Conservation (phyloP, 1,140 invertebrate genomes). For the Aphidius ervi region DNA sequence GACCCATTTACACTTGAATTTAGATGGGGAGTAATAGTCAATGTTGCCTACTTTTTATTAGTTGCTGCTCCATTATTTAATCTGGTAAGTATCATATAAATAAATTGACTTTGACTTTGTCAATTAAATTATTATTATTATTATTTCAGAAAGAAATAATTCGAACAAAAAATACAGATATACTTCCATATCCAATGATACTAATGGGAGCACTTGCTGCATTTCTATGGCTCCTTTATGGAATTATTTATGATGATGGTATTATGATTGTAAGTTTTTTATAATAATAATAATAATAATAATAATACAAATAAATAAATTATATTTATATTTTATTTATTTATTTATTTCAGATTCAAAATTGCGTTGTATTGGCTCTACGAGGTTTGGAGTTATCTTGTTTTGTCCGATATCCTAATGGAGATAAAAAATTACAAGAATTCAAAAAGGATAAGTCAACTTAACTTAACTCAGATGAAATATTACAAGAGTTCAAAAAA, state of each 20-base stretch:
- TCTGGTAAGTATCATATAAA: slow-evolving; percentile 55
- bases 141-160: slow-evolving; percentile 64
- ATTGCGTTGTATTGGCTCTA: slow-evolving; percentile 60
- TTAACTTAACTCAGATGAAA: too few relatives aligned
- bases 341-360: slow-evolving; percentile 58
- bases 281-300: slow-evolving; percentile 12
- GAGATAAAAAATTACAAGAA: slow-evolving; percentile 20
- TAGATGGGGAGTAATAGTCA: slow-evolving; percentile 67
- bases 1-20: slow-evolving; percentile 61
- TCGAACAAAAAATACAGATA: slow-evolving; percentile 69
- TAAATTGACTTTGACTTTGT: slow-evolving; percentile 17
- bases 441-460: too few relatives aligned
- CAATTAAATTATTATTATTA: slow-evolving; percentile 20
- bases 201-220: slow-evolving; percentile 71
- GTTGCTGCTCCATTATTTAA: slow-evolving; percentile 68
- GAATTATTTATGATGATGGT: slow-evolving; percentile 68
- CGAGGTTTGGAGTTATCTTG: slow-evolving; percentile 61
- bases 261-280: slow-evolving; percentile 70
- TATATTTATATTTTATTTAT: not conserved
- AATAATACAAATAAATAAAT: not conserved
- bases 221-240: slow-evolving; percentile 76
- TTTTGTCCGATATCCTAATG: slow-evolving; percentile 64
- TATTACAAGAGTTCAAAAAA: too few relatives aligned
- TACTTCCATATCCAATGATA: slow-evolving; percentile 79
- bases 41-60: slow-evolving; percentile 62